phyloP scores from a whole-genome alignment of 2,797 vertebrate genomes.

The Acipenser transmontanus region DNA sequence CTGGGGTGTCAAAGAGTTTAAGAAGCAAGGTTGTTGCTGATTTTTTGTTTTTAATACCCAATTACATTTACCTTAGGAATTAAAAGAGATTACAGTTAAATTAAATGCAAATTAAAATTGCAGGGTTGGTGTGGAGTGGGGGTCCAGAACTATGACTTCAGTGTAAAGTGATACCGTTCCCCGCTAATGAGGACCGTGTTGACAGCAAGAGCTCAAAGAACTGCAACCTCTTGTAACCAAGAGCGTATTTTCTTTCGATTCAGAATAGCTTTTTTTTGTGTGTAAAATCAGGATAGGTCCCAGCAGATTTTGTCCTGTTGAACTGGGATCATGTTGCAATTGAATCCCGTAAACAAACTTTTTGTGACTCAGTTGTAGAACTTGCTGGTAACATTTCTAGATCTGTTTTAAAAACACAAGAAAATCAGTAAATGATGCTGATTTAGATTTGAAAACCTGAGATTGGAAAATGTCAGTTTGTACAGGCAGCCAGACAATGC shows the following conservation, averaged over 20 bases:
- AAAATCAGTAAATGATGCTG: too few relatives aligned
- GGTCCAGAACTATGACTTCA: conserved; percentile 49
- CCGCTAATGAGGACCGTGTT: conserved; percentile 41
- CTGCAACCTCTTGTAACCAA: conserved; percentile 9
- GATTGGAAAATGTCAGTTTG: too few relatives aligned
- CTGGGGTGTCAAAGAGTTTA: too few relatives aligned
- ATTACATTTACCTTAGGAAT: conserved; percentile 32
- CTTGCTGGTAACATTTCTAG: too few relatives aligned
- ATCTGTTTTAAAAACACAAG: too few relatives aligned
- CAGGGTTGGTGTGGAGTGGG: conserved; percentile 34
- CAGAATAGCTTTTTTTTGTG: too few relatives aligned
- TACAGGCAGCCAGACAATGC: too few relatives aligned
- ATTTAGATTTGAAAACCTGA: too few relatives aligned
- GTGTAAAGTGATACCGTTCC: conserved; percentile 49
- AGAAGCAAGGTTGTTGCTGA: too few relatives aligned
- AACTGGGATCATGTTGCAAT: too few relatives aligned
- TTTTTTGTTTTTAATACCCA: conserved; percentile 10
- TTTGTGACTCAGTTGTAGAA: too few relatives aligned
- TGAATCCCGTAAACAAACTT: too few relatives aligned
- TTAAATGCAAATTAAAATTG: conserved; percentile 47
- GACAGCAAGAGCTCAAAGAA: conserved; percentile 50
- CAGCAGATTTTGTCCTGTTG: conserved; percentile 11
- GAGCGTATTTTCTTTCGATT: not conserved
- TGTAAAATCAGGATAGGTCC: conserved; percentile 18
- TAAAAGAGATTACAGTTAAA: conserved; percentile 31